Conservation (phyloP, 2,113 vertebrate genomes). For the Cebus imitator region DNA sequence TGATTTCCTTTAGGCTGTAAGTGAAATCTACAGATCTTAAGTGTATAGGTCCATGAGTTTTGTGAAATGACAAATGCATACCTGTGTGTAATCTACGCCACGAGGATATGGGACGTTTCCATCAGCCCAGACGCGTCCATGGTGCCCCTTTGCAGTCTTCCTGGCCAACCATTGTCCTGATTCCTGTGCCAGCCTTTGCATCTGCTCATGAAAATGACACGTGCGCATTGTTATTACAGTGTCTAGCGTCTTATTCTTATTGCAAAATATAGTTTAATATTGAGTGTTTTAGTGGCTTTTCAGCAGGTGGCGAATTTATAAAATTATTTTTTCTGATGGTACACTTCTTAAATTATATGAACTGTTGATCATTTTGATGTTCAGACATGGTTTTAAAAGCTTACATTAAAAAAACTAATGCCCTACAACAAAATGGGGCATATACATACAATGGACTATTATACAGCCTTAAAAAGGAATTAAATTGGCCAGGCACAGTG, state of each 20-base stretch:
- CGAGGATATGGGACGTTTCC: neutral
- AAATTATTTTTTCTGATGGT: neutral
- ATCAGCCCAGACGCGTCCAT: neutral
- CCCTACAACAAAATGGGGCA: neutral
- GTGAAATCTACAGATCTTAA: neutral
- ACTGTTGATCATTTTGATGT: neutral
- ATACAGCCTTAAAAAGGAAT: neutral
- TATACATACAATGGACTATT: neutral
- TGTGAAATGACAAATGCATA: neutral
- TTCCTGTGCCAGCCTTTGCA: neutral
- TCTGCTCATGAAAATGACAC: neutral
- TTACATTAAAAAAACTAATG: neutral
- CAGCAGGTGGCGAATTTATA: neutral
- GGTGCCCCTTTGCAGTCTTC: neutral
- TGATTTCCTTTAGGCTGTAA: neutral
- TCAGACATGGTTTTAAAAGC: neutral
- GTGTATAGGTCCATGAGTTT: neutral
- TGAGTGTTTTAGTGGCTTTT: neutral
- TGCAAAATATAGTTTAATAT: neutral
- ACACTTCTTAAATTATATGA: neutral
- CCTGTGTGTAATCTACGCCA: neutral
- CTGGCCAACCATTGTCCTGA: neutral
- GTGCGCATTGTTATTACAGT: accelerated
- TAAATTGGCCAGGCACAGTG: neutral
- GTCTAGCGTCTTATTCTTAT: neutral